phyloP scores from a whole-genome alignment of 2,797 vertebrate genomes.

The Lithobates sylvaticus region DNA sequence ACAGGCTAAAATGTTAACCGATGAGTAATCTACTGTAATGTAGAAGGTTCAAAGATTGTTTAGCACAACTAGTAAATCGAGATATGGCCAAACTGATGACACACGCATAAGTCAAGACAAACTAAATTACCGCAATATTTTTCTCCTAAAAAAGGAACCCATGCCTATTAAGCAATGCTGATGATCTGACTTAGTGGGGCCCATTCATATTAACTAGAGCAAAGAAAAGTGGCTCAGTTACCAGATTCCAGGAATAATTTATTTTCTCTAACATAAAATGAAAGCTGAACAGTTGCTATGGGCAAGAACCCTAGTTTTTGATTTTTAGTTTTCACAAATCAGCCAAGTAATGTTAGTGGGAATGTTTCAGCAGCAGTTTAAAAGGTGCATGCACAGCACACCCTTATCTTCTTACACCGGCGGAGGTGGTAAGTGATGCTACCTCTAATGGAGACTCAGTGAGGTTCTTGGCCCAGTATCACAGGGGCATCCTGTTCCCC shows the following conservation, averaged over 20 bases:
- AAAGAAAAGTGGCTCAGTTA: neutral
- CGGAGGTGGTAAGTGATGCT: slow-evolving; percentile 62
- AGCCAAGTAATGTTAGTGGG: slow-evolving; percentile 21
- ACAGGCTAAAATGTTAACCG: too few relatives aligned
- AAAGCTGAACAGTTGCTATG: neutral
- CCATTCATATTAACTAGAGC: neutral
- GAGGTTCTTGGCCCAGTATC: slow-evolving; percentile 69
- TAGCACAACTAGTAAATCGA: neutral
- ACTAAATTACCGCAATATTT: neutral
- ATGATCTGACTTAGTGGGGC: neutral
- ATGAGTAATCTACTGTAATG: too few relatives aligned
- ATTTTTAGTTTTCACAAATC: slow-evolving; percentile 1
- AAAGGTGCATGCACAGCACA: neutral
- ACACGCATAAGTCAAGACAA: neutral
- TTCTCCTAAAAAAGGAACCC: neutral
- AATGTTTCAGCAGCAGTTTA: neutral
- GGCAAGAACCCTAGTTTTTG: neutral
- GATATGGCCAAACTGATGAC: neutral
- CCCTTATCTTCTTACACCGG: neutral
- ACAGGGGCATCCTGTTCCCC: slow-evolving; percentile 94
- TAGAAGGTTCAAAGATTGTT: too few relatives aligned
- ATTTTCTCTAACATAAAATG: neutral
- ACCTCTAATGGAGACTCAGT: slow-evolving; percentile 74
- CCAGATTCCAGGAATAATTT: neutral
- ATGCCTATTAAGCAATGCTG: neutral